Conservation (phyloP, 1,140 invertebrate species). For the Tetranychus cinnabarinus region DNA sequence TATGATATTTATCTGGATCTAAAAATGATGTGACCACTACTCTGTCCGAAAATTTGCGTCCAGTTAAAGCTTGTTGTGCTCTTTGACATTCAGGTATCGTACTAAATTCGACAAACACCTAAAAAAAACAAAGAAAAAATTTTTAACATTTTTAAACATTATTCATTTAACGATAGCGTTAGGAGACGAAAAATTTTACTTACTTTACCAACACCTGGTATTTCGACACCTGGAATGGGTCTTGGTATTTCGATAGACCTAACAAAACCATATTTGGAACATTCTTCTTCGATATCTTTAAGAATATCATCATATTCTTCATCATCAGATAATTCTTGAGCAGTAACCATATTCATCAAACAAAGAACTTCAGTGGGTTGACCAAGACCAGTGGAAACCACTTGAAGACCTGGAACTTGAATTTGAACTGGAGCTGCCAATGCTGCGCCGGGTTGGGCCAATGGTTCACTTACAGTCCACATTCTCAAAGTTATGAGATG, state of each 20-base stretch:
- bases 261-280: constrained; percentile 85
- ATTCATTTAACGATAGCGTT: neutral
- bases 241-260: constrained; percentile 88
- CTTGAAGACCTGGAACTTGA: constrained; percentile 75
- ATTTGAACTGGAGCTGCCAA: constrained; percentile 41
- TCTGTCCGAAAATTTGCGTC: constrained; percentile 90
- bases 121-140: constrained; percentile 12
- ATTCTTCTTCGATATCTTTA: constrained; percentile 95
- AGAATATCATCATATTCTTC: constrained; percentile 98
- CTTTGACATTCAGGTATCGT: constrained; percentile 89
- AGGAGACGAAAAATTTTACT: constrained; percentile 7
- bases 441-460: constrained; percentile 1
- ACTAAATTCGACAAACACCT: constrained; percentile 97
- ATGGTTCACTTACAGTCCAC: constrained; percentile 46
- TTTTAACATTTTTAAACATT: neutral
- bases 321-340: constrained; percentile 89
- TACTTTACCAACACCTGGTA: constrained; percentile 92
- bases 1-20: constrained; percentile 94
- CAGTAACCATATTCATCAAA: constrained; percentile 94
- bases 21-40: constrained; percentile 98
- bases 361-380: constrained; percentile 88
- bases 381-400: constrained; percentile 59
- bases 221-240: constrained; percentile 87
- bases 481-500: no score
- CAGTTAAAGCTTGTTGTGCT: constrained; percentile 89